Conservation (phyloP, 2,113 vertebrate genomes). For the Rhegmatorhina hoffmannsi region DNA sequence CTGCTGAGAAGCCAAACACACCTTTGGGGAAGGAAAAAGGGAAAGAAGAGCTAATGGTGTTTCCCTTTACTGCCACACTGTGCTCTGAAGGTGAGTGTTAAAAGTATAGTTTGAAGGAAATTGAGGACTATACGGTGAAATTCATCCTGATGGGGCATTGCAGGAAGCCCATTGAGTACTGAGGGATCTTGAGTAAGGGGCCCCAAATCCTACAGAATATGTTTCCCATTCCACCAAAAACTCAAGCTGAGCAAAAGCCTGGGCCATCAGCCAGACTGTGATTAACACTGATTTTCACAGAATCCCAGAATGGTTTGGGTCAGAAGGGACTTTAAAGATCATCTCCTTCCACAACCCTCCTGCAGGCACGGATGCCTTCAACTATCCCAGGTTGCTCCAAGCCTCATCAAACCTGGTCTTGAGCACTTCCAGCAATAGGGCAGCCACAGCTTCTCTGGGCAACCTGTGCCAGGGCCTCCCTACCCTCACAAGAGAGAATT, state of each 20-base stretch:
- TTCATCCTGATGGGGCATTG: constrained; percentile 20
- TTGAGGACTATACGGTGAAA: constrained; percentile 41
- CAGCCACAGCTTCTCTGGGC: background rate
- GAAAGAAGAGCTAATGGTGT: background rate
- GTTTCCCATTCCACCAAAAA: background rate
- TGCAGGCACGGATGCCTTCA: background rate
- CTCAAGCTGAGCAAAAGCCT: background rate
- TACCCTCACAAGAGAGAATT: background rate
- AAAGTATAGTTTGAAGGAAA: constrained; percentile 21
- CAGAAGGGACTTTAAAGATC: background rate
- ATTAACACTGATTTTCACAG: background rate
- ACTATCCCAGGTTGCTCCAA: background rate
- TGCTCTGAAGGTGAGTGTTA: background rate
- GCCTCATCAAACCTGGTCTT: background rate
- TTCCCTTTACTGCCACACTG: background rate
- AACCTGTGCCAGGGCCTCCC: background rate
- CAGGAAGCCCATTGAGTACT: background rate
- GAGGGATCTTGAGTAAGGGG: background rate
- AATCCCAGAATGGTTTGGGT: background rate
- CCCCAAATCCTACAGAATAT: too few relatives aligned
- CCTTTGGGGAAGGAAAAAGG: background rate
- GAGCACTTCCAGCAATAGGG: background rate
- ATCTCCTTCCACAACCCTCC: background rate
- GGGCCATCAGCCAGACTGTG: rapidly evolving
- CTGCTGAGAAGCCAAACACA: background rate